Evolutionary conservation across 2,888 invertebrate genomes (phyloP), one percentile per base, ranked within the genome.

Genomic region (Myopa tessellatipennis): DNA sequence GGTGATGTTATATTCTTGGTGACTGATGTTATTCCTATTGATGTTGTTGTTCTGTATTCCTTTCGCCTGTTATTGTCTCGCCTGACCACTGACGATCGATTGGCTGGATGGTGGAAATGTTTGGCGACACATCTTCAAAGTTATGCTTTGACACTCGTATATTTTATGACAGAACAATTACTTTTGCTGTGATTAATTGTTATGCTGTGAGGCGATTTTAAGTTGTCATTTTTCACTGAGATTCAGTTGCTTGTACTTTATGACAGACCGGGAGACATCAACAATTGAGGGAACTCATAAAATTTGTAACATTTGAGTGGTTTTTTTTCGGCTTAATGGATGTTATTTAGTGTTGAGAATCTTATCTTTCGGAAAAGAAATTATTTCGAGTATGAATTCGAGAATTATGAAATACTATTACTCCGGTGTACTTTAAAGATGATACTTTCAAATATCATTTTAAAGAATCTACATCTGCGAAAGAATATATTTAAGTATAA

Each of bases 161-260:
- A 75, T 60, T 69, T 69, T 75, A 68, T 69, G 75, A 75, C 75
- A 75, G 75, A 75, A 75, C 75, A 75, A 75, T 75, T 75, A 75
- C 75, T 26, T 75, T 69, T 69, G n/a, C 4, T 14, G 75, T 75
- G 75, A 75, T 75, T 75, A 75, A 75, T 75, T 75, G 75, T 69
- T 75, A 26, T 69, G 69, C 45, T 26, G 26, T n/a, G 68, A n/a
- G 52, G 58, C 18, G 38, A 61, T 36, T 55, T 34, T n/a, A 4
- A 16, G 67, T 67, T 74, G 68, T 67, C 74, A 67, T 65, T 65
- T 65, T 38, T 65, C 65, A 65, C 10, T 12, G 65, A 36, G 26
- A 63, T 63, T 63, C 61, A 63, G 36, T 65, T 65, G 61, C 4
- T 18, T 61, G 26, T 61, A 61, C 26, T 18, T 61, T 61, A 61